Percentiles rank a stretch among this genome's conserved stretches.
These are phyloP conservation scores for Sebastes glaucus DNA, from an alignment of 2,797 vertebrate species.

Conservation along the genomic window DNA sequence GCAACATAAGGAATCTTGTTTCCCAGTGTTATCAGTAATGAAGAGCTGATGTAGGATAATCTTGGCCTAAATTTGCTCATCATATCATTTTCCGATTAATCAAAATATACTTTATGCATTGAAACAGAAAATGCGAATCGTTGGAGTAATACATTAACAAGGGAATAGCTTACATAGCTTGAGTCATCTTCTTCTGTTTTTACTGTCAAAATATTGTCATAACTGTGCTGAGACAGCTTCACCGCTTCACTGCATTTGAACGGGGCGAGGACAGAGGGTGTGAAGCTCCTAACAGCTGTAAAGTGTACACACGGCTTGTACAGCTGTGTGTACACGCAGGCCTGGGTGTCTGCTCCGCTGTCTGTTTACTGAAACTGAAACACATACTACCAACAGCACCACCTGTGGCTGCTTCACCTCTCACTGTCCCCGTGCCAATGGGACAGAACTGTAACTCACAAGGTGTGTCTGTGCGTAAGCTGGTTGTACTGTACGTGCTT, in stretches of 20 bases:
- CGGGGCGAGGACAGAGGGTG: neutral
- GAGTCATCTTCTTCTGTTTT: conserved; percentile 8
- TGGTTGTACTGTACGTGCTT: neutral
- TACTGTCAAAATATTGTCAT: conserved; percentile 25
- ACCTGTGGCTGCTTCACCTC: conserved; percentile 14
- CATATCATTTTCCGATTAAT: neutral
- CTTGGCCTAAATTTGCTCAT: neutral
- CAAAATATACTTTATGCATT: neutral
- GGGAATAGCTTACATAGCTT: neutral
- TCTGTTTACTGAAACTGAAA: conserved; percentile 47
- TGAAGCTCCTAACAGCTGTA: conserved; percentile 26
- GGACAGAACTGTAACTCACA: neutral
- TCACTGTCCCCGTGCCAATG: conserved; percentile 3
- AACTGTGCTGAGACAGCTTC: conserved; percentile 11
- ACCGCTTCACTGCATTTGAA: conserved; percentile 23
- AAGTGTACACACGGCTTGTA: conserved; percentile 17
- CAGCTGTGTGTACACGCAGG: conserved; percentile 23
- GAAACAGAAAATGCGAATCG: neutral
- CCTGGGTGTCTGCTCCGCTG: neutral
- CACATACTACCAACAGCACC: conserved; percentile 18
- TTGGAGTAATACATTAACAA: neutral
- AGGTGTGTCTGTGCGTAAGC: neutral
- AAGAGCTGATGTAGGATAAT: neutral
- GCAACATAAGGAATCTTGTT: neutral
- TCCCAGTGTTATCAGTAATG: neutral